Base-by-base conservation (phyloP, 2,113 vertebrate genomes). In the Percopsis transmontana region DNA sequence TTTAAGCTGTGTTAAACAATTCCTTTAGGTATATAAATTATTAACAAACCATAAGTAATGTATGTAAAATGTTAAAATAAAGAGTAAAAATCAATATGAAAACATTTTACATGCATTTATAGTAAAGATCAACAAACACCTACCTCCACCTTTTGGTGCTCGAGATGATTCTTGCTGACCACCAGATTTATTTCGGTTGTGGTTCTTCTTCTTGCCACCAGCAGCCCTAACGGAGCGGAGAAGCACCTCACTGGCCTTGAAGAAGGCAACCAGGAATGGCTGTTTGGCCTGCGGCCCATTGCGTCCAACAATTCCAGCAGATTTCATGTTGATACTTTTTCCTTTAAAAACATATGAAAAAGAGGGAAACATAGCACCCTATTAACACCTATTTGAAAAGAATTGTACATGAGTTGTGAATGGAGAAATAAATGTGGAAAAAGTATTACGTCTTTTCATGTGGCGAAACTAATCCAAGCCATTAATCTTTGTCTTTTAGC, bases 211-310 rank as follows among this genome's bases (percentile, higher is more conserved):
- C 86, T 97, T 99, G 52, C 90, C 94, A 58, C 92, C 94, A 62
- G 95, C 91, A 51, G 97, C 97, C 88, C 97, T 92, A 58, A 98
- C 95, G 1, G 97, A 99, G 67, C 97, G 96, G 62, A 98, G 93
- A 70, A 99, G 91, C 18, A 99, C 95, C 86, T 97, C 97, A 0
- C 97, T 99, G 66, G 96, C 97, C 91, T 99, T 99, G 87, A 99
- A 99, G 91, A 99, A 98, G 0, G 97, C 96, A 81, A 99, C 97
- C 88, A 98, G 93, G 88, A 99, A 99, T 0, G 97, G 97, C 53
- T 99, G 97, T 65, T 99, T 98, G 77, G 97, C 96, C 80, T 99
- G 97, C 38, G 97, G 96, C 39, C 97, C 97, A 0, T 93, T 94
- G 78, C 97, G 93, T 63, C 97, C 97, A 67, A 98, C 88, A 39